These are phyloP conservation scores for Chaetura pelagica DNA, from an alignment of 2,113 vertebrate species.

Conservation along the genomic window DNA sequence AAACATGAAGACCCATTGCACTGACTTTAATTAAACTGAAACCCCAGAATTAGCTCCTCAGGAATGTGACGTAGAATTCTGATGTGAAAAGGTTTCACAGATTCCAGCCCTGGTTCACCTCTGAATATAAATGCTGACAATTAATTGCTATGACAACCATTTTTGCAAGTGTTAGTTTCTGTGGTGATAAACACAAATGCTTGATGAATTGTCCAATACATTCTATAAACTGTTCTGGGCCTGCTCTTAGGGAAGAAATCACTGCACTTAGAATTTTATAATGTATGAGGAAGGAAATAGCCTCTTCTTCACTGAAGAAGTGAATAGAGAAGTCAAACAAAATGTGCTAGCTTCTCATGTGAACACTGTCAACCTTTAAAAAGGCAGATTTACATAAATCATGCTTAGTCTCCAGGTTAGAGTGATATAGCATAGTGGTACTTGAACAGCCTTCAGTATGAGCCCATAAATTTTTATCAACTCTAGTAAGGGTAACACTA, in stretches of 20 bases:
- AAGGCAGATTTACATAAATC: neutral
- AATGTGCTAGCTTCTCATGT: neutral
- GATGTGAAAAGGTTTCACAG: neutral
- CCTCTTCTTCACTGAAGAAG: neutral
- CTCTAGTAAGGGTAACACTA: neutral
- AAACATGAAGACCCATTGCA: neutral
- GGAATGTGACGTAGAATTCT: neutral
- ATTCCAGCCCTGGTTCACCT: neutral
- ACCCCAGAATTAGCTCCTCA: neutral
- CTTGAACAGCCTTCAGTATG: neutral
- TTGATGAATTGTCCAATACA: neutral
- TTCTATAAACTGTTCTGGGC: neutral
- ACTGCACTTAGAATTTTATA: neutral
- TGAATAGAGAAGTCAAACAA: neutral
- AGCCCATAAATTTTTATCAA: neutral
- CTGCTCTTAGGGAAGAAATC: neutral
- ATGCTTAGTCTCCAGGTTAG: neutral
- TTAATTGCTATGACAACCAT: neutral
- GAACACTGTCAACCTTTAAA: neutral
- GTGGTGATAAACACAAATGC: neutral
- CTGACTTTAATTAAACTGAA: neutral
- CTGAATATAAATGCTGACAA: neutral
- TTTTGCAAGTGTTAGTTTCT: neutral
- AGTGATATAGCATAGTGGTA: neutral
- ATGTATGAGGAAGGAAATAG: neutral